Conservation (phyloP, 2,888 invertebrate species). For the Embidobia sp. region DNA sequence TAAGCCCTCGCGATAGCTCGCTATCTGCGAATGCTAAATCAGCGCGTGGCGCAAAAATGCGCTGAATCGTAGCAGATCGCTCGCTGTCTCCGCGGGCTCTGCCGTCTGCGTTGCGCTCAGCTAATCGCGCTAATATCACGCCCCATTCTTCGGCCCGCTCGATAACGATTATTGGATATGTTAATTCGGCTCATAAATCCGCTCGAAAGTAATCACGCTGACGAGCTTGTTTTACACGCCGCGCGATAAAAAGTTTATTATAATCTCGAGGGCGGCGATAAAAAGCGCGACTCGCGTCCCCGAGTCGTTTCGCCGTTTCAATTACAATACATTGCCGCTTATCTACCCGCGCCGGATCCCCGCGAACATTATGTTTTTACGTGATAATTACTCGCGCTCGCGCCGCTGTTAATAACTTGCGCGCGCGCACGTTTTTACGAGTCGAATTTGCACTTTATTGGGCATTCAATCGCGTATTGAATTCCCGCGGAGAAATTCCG, state of each 20-base stretch:
- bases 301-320: neutral
- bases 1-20: slow-evolving; percentile 37
- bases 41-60: slow-evolving; percentile 30
- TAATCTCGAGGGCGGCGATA: neutral
- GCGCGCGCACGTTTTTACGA: no score
- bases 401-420: no score
- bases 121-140: slow-evolving; percentile 40
- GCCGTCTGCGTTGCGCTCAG: slow-evolving; percentile 18
- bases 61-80: slow-evolving; percentile 26
- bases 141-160: slow-evolving; percentile 34
- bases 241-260: neutral
- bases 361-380: neutral
- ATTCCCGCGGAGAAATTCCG: no score
- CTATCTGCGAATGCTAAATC: slow-evolving; percentile 24
- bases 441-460: no score
- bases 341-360: neutral
- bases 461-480: no score
- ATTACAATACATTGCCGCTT: slow-evolving; percentile 21
- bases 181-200: slow-evolving; percentile 32
- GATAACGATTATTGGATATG: slow-evolving; percentile 53
- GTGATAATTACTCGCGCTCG: no score
- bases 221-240: slow-evolving; percentile 43
- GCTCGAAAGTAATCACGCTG: slow-evolving; percentile 24
- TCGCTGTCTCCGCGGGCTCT: slow-evolving; percentile 1
- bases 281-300: slow-evolving; percentile 4